Base-by-base conservation (phyloP, 2,113 vertebrate genomes). In the Clinocottus analis region DNA sequence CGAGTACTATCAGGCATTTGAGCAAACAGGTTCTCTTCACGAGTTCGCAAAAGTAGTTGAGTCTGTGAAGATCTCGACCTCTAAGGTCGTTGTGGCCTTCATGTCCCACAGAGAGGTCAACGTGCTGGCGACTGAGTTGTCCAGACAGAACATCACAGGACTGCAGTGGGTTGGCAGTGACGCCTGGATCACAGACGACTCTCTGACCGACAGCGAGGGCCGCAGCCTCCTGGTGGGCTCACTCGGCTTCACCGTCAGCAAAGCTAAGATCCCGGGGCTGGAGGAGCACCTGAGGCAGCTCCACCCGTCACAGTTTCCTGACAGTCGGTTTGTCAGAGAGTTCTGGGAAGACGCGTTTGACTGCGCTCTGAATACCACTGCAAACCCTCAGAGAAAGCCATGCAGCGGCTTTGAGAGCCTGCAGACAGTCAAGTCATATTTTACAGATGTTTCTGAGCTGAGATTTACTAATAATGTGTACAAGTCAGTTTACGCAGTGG, bases 171-270 rank as follows among this genome's bases (percentile, higher is more conserved):
- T 95, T 1, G 94, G 94, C 60, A 96, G 95, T 47, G 95, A 96
- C 11, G 94, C 94, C 39, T 96, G 95, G 95, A 94, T 96, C 79
- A 95, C 93, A 41, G 94, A 94, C 79, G 75, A 85, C 37, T 94
- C 93, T 7, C 85, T 96, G 10, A 76, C 82, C 45, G 89, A 90
- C 43, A 88, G 68, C 13, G 77, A 88, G 41, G 93, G 90, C 11
- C 72, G 91, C 65, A 60, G 69, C 39, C 56, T 90, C 69, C 86
- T 95, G 2, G 66, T 84, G 35, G 95, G 95, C 13, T 92, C 95
- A 0, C 68, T 95, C 0, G 95, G 95, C 10, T 96, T 95, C 33
- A 79, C 85, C 35, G 91, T 94, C 21, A 85, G 80, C 69, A 91
- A 72, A 53, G 93, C 87, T 61, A 33, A 91, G 17, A 94, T 96